These are phyloP conservation scores for Cryptus armator DNA, from an alignment of 2,888 invertebrate species.

Conservation along the genomic window DNA sequence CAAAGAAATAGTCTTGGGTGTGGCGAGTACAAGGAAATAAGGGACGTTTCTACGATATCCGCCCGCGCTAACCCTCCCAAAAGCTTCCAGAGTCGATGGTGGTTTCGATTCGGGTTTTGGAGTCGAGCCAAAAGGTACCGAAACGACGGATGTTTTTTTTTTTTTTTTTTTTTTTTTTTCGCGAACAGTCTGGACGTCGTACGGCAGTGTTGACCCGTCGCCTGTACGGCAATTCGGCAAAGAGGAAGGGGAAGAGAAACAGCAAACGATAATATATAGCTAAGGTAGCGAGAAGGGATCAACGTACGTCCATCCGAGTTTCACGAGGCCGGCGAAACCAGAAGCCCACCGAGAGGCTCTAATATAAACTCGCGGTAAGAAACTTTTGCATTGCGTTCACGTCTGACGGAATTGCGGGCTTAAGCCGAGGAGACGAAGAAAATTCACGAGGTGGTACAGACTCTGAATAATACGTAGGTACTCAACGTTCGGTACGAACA, in stretches of 20 bases:
- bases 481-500: conserved; percentile 35
- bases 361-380: conserved; percentile 7
- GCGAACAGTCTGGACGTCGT: conserved; percentile 15
- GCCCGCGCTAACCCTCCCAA: conserved; percentile 36
- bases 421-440: conserved; percentile 62
- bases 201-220: conserved; percentile 8
- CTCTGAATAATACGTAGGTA: conserved; percentile 66
- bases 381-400: conserved; percentile 65
- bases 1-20: conserved; percentile 47
- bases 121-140: conserved; percentile 67
- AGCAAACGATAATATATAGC: conserved; percentile 20
- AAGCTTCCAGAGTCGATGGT: conserved; percentile 62
- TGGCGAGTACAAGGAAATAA: conserved; percentile 18
- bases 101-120: conserved; percentile 74
- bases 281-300: conserved; percentile 15
- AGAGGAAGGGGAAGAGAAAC: background rate
- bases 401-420: conserved; percentile 63
- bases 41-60: background rate
- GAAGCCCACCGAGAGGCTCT: background rate
- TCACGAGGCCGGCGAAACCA: background rate
- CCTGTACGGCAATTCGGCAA: background rate
- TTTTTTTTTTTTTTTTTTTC: conserved; percentile 43
- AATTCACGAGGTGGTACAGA: conserved; percentile 67
- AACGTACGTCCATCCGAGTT: conserved; percentile 25
- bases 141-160: conserved; percentile 30